phyloP scores from a whole-genome alignment of 2,797 vertebrate species.

The Oryzias dopingdopingensis region DNA sequence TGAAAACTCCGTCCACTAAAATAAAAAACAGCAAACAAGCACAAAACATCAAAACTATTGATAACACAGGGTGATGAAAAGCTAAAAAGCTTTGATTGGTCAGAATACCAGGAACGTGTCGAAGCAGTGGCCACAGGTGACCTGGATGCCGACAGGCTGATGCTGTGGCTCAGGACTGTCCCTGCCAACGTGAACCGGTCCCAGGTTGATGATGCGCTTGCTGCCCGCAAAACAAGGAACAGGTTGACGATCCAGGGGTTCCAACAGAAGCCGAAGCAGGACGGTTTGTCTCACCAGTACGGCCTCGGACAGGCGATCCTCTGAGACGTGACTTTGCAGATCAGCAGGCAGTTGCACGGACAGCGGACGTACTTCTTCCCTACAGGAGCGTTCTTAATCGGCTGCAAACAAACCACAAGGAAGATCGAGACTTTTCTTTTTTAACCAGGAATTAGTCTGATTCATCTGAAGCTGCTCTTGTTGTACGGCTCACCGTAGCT shows the following conservation, averaged over 20 bases:
- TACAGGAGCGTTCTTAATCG: constrained; percentile 87
- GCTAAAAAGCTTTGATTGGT: neutral
- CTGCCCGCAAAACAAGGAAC: constrained; percentile 49
- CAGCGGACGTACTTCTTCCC: constrained; percentile 93
- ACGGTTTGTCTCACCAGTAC: constrained; percentile 79
- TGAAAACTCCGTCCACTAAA: constrained; percentile 87
- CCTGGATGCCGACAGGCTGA: constrained; percentile 79
- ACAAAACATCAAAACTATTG: constrained; percentile 8
- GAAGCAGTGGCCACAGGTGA: constrained; percentile 87
- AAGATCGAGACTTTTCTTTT: neutral
- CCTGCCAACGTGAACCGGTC: constrained; percentile 80
- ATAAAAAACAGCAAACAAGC: neutral
- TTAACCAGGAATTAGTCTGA: neutral
- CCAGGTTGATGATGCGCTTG: constrained; percentile 88
- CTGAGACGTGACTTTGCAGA: constrained; percentile 90
- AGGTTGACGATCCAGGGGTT: neutral
- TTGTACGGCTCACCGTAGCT: constrained; percentile 79
- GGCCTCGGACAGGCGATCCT: constrained; percentile 88
- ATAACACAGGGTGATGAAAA: neutral
- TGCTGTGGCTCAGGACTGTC: constrained; percentile 79
- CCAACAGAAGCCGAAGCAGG: too few relatives aligned
- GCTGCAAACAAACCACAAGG: constrained; percentile 60
- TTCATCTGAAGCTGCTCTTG: neutral
- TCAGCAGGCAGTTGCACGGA: constrained; percentile 90
- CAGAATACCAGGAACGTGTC: constrained; percentile 84